phyloP scores from a whole-genome alignment of 2,888 invertebrate genomes.

The Resseliella maxima region DNA sequence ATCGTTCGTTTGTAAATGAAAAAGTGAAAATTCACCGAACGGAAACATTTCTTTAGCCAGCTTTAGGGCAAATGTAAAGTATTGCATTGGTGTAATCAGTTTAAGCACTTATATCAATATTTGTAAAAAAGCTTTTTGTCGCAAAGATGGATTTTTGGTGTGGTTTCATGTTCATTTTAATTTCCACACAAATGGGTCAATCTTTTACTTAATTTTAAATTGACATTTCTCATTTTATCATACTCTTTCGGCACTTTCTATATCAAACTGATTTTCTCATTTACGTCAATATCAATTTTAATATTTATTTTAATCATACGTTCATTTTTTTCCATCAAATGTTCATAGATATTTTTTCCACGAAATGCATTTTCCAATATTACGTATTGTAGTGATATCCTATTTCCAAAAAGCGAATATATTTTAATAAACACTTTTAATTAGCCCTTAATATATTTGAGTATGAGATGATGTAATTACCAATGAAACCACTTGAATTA shows the following conservation, averaged over 20 bases:
- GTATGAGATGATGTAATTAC: constrained; percentile 35
- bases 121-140: background rate
- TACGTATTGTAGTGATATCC: background rate
- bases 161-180: background rate
- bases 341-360: background rate
- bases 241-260: background rate
- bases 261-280: background rate
- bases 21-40: background rate
- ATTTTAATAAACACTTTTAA: background rate
- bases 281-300: no score
- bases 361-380: background rate
- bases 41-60: background rate
- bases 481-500: constrained; percentile 40
- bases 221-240: no score
- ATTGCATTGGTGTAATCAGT: background rate
- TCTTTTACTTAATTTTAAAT: background rate
- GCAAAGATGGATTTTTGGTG: background rate
- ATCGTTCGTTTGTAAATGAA: background rate
- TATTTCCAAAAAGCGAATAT: background rate
- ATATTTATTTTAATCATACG: background rate
- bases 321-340: no score
- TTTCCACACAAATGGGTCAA: background rate
- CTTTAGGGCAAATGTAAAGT: background rate
- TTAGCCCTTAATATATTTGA: constrained; percentile 34
- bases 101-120: constrained; percentile 28